Evolutionary conservation across 2,797 vertebrate genomes (phyloP), one percentile per base, ranked within the genome.

Genomic region (Fundulus diaphanus): DNA sequence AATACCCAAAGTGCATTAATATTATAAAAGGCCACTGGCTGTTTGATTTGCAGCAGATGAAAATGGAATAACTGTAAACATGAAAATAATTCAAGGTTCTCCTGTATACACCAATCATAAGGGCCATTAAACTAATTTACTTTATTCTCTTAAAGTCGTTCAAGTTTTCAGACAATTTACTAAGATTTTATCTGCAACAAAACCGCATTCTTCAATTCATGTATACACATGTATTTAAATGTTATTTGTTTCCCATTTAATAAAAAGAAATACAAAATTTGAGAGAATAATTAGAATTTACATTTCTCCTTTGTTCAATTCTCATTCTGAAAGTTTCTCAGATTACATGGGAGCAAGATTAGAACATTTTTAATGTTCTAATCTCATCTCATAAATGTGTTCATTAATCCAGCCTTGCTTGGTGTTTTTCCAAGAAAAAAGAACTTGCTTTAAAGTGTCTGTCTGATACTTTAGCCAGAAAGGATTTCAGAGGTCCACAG

Each of bases 331-430:
- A 78, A 86, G 87, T 79, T 59, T 79, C 76, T 54, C 77, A 82
- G 80, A 87, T 88, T 86, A 87, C 76, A 78, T 13, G 57, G 3
- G 54, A 74, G 82, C 71, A 68, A 78, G 69, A 74, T 79, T 67
- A 73, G 82, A 70, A 87, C 88, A n/a, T n/a, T n/a, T n/a, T n/a
- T n/a, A n/a, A n/a, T n/a, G n/a, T n/a, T n/a, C n/a, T n/a, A n/a
- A n/a, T n/a, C n/a, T n/a, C n/a, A n/a, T n/a, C n/a, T n/a, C n/a
- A n/a, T n/a, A n/a, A n/a, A n/a, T n/a, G n/a, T n/a, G 82, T 78
- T 86, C 80, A 89, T 88, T 89, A 88, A 89, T 92, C 88, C 73
- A 6, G 77, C 63, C 81, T 80, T 82, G 83, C 76, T 84, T 31
- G 3, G 68, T 72, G 73, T 61, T 82, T 79, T 84, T 70, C 84